A percentile compares a stretch with the other conserved stretches of the same genome.
phyloP scores from a whole-genome alignment of 2,797 vertebrate genomes.

The Helostoma temminkii region DNA sequence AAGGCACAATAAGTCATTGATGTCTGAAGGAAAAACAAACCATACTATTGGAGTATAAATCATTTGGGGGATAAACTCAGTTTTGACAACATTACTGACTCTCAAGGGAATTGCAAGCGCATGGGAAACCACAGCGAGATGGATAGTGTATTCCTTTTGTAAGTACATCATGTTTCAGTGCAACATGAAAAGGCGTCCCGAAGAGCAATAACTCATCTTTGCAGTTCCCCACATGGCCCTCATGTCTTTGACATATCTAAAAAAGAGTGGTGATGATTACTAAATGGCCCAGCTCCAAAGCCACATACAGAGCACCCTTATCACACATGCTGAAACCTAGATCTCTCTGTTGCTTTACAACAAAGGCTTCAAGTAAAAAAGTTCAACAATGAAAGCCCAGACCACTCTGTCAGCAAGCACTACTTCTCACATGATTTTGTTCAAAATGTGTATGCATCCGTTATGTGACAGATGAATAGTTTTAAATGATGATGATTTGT shows the following conservation, averaged over 20 bases:
- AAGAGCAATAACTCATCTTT: slow-evolving; percentile 75
- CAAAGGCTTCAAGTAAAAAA: slow-evolving; percentile 50
- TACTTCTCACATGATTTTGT: not conserved
- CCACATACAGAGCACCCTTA: slow-evolving; percentile 63
- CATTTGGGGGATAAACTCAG: slow-evolving; percentile 43
- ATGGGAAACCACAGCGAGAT: slow-evolving; percentile 65
- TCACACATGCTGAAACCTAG: slow-evolving; percentile 58
- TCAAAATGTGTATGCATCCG: not conserved
- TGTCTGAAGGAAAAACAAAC: slow-evolving; percentile 73
- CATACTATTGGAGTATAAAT: slow-evolving; percentile 55
- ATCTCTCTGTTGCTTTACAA: slow-evolving; percentile 65
- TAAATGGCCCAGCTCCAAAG: slow-evolving; percentile 77
- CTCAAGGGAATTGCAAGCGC: slow-evolving; percentile 43
- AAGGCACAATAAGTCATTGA: slow-evolving; percentile 60
- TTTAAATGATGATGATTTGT: not conserved
- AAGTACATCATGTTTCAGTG: slow-evolving; percentile 66
- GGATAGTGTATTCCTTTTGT: slow-evolving; percentile 64
- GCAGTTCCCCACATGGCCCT: slow-evolving; percentile 77
- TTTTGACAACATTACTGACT: slow-evolving; percentile 67
- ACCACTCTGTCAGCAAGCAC: slow-evolving; percentile 9
- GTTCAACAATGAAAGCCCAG: slow-evolving; percentile 48
- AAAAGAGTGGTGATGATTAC: slow-evolving; percentile 80
- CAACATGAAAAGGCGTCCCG: slow-evolving; percentile 70
- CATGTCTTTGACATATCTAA: slow-evolving; percentile 75
- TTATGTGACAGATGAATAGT: not conserved